Evolutionary conservation across 2,797 vertebrate genomes (phyloP), one percentile per base, ranked within the genome.

Genomic region (Clarias laeviceps): DNA sequence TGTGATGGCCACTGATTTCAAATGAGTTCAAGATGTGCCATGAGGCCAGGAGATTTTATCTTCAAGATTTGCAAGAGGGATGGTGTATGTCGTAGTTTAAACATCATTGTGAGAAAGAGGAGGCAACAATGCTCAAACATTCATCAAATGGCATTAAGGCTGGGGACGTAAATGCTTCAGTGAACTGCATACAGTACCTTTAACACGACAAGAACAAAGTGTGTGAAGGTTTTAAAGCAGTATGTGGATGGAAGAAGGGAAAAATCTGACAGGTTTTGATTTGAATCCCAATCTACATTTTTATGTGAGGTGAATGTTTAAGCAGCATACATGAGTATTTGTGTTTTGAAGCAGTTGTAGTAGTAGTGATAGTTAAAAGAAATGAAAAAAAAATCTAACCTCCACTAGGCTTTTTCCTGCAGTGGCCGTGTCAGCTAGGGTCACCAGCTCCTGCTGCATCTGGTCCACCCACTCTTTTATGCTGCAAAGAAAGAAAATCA

Each of bases 381-480:
- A 69, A 65, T 5, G 11, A 57, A 59, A 17, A 62, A 7, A 54
- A 54, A 20, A 94, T 89, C 85, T 80, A 54, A 99, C 98, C 91
- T 95, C 91, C 80, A 94, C 95, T 65, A 99, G 96, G 83, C 94
- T 92, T 74, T 94, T 96, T 89, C 97, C 97, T 84, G 96, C 97
- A 0, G 96, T 97, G 80, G 97, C 97, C 0, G 95, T 96, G 88
- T 96, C 96, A 82, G 97, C 97, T 90, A 99, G 90, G 1, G 92
- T 96, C 82, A 99, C 96, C 0, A 99, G 96, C 88, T 99, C 97
- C 88, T 97, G 96, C 91, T 99, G 98, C 97, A 99, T 98, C 93
- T 97, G 97, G 91, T 98, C 97, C 87, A 98, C 98, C 98, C 98
- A 99, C 78, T 96, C 96, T 90, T 98, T 98, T 93, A 99, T 98